Evolutionary conservation across 2,888 invertebrate species (phyloP).

Genomic region (Pocota personata): DNA sequence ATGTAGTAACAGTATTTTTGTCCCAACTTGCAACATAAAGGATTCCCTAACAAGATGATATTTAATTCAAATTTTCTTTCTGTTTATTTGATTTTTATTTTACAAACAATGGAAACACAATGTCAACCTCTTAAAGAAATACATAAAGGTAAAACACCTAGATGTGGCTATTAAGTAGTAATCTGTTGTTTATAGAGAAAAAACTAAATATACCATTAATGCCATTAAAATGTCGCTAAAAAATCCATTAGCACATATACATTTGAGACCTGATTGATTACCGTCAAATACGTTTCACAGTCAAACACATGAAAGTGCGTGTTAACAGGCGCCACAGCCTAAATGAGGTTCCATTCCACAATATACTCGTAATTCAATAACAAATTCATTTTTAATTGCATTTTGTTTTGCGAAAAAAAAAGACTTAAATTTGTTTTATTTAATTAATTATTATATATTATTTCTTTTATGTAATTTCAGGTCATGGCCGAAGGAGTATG

Average conservation of each 20-base stretch:
- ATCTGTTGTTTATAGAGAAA: background rate
- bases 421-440: background rate
- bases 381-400: slow-evolving; percentile 8
- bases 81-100: background rate
- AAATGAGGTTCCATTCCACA: background rate
- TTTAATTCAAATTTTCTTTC: background rate
- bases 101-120: background rate
- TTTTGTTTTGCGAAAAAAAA: background rate
- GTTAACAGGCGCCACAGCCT: background rate
- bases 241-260: background rate
- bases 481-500: slow-evolving; percentile 91
- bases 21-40: background rate
- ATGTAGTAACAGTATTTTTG: background rate
- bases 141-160: slow-evolving; percentile 16
- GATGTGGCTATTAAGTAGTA: background rate
- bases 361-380: background rate
- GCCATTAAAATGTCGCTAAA: background rate
- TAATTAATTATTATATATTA: slow-evolving; percentile 1
- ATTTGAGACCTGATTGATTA: background rate
- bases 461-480: slow-evolving; percentile 72
- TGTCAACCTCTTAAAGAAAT: slow-evolving; percentile 14
- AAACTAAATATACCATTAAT: background rate
- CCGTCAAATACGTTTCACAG: background rate
- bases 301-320: background rate
- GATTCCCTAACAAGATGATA: background rate